Evolutionary conservation across 2,888 invertebrate genomes (phyloP), one percentile per base, ranked within the genome.

Genomic region (Caenorhabditis imperialis): DNA sequence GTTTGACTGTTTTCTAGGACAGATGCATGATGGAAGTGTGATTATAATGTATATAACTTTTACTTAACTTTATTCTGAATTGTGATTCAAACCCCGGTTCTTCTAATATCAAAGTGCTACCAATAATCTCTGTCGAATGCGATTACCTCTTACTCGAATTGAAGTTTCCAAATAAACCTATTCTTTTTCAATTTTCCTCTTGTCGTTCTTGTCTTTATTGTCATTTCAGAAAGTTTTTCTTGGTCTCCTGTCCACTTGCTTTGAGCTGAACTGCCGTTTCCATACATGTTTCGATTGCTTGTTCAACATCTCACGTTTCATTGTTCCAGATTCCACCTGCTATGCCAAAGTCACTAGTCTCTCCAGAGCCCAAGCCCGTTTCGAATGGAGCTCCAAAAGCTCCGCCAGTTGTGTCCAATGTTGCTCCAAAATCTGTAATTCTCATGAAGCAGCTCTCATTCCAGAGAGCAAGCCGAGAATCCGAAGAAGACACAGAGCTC

Each of bases 1-100:
- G 74, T 74, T 74, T 74, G 62, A 69, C 62, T 12, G 74, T 62
- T 2, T 74, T 69, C 44, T 74, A 38, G n/a, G n/a, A n/a, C n/a
- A n/a, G n/a, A n/a, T n/a, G n/a, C n/a, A n/a, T n/a, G n/a, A n/a
- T n/a, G n/a, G n/a, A n/a, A n/a, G n/a, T n/a, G n/a, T n/a, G n/a
- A n/a, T n/a, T n/a, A n/a, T n/a, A n/a, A n/a, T n/a, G n/a, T n/a
- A n/a, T n/a, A n/a, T n/a, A n/a, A n/a, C n/a, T n/a, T n/a, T n/a
- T n/a, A n/a, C n/a, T n/a, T n/a, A n/a, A n/a, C n/a, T n/a, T n/a
- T n/a, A n/a, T n/a, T n/a, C n/a, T n/a, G n/a, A n/a, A n/a, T n/a
- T n/a, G n/a, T n/a, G n/a, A n/a, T n/a, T n/a, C n/a, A n/a, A n/a
- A n/a, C n/a, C n/a, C n/a, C n/a, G n/a, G n/a, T n/a, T n/a, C n/a